Evolutionary conservation across 2,888 invertebrate genomes (phyloP).

Genomic region (Ophion ventricosus): DNA sequence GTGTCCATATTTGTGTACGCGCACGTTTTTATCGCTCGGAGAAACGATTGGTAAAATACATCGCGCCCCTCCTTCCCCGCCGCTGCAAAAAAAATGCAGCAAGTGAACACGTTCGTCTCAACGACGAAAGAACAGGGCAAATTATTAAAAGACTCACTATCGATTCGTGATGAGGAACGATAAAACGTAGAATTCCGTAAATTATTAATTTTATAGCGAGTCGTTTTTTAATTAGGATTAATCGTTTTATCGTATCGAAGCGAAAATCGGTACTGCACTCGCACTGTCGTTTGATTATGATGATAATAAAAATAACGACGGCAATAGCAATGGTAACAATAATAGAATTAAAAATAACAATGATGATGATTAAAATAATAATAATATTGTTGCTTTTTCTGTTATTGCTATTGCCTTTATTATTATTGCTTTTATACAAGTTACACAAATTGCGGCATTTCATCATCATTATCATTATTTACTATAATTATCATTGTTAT

Average conservation of each 20-base stretch:
- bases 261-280: no score
- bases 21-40: constrained; percentile 19
- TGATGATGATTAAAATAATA: not conserved
- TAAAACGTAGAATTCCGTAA: no score
- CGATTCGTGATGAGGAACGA: not conserved
- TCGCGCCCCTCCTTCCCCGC: not conserved
- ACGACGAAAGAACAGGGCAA: not conserved
- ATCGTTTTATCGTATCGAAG: no score
- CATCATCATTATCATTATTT: not conserved
- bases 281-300: no score
- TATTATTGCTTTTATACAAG: not conserved
- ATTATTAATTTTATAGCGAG: no score
- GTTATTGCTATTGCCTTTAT: not conserved
- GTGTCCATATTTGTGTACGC: not conserved
- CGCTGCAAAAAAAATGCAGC: not conserved
- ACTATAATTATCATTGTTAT: not conserved
- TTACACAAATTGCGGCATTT: not conserved
- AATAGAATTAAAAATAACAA: not conserved
- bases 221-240: no score
- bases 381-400: not conserved
- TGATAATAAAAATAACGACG: no score
- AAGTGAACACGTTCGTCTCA: constrained; percentile 3
- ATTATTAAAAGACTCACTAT: not conserved
- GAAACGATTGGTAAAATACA: not conserved
- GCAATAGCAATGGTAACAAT: not conserved